Conservation (phyloP, 2,113 vertebrate genomes). For the Sinocyclocheilus anshuiensis region DNA sequence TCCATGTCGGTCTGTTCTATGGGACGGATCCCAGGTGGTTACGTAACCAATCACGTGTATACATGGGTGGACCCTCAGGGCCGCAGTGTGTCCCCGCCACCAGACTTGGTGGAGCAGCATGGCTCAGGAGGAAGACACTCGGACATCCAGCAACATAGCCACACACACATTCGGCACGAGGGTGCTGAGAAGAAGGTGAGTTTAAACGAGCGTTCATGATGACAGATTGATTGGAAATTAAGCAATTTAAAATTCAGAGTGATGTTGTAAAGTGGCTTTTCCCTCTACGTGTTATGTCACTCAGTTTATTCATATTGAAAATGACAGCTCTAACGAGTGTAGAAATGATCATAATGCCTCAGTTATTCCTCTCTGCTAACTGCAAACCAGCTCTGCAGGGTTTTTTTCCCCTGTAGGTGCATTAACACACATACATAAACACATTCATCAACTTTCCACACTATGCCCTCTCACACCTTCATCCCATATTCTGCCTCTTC, state of each 20-base stretch:
- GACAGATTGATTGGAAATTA: neutral
- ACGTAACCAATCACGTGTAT: constrained; percentile 91
- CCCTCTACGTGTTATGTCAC: neutral
- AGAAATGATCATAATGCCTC: neutral
- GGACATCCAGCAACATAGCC: constrained; percentile 73
- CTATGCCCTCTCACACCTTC: constrained; percentile 5
- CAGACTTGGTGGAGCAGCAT: constrained; percentile 72
- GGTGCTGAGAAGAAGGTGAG: constrained; percentile 87
- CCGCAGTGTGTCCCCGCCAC: constrained; percentile 84
- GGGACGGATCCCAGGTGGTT: constrained; percentile 86
- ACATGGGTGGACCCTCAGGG: constrained; percentile 94
- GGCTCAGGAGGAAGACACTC: constrained; percentile 55
- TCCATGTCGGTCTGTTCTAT: constrained; percentile 84
- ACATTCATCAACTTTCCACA: neutral
- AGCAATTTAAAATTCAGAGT: neutral
- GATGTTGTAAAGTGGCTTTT: neutral
- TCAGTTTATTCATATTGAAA: neutral
- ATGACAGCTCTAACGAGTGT: neutral
- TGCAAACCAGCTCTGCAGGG: neutral
- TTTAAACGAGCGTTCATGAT: neutral
- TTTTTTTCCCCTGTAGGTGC: neutral
- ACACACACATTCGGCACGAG: constrained; percentile 74
- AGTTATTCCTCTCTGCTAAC: neutral
- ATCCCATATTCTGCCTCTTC: constrained; percentile 21
- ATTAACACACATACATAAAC: neutral